These are phyloP conservation scores for Operophtera brumata DNA, from an alignment of 2,888 invertebrate species.

Conservation along the genomic window DNA sequence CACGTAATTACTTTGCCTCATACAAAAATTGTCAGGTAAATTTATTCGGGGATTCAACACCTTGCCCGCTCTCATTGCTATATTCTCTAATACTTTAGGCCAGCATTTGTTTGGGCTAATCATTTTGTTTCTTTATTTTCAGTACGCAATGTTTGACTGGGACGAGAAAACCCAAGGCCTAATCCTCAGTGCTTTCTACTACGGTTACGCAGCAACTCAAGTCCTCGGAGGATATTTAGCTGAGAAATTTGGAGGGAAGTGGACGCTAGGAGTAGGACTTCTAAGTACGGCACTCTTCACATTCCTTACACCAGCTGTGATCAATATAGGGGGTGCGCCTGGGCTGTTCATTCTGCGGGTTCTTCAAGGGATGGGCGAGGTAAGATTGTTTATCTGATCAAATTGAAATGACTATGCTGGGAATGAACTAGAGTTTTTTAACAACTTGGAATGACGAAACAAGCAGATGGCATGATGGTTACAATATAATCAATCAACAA, in stretches of 20 bases:
- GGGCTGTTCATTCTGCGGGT: conserved; percentile 81
- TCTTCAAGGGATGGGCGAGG: conserved; percentile 90
- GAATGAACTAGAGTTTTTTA: too few species aligned
- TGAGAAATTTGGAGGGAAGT: conserved; percentile 91
- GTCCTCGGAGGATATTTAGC: conserved; percentile 91
- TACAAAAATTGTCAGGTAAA: too few species aligned
- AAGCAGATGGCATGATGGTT: too few species aligned
- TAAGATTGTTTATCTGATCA: conserved; percentile 37
- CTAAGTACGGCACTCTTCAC: conserved; percentile 91
- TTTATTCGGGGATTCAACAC: too few species aligned
- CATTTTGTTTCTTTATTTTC: conserved; percentile 37
- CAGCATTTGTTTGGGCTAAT: background rate
- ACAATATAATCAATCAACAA: too few species aligned
- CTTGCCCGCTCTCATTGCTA: too few species aligned
- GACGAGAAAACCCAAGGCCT: conserved; percentile 85
- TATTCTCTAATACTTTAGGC: too few species aligned
- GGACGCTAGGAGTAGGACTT: conserved; percentile 90
- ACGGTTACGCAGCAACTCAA: conserved; percentile 91
- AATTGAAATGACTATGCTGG: too few species aligned
- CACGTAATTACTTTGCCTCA: too few species aligned
- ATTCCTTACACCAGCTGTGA: conserved; percentile 87
- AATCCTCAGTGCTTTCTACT: conserved; percentile 90
- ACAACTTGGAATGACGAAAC: too few species aligned
- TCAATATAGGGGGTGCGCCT: conserved; percentile 75
- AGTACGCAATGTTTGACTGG: conserved; percentile 82